Evolutionary conservation across 2,113 vertebrate species (phyloP).

Genomic region (Cinclus mexicanus): DNA sequence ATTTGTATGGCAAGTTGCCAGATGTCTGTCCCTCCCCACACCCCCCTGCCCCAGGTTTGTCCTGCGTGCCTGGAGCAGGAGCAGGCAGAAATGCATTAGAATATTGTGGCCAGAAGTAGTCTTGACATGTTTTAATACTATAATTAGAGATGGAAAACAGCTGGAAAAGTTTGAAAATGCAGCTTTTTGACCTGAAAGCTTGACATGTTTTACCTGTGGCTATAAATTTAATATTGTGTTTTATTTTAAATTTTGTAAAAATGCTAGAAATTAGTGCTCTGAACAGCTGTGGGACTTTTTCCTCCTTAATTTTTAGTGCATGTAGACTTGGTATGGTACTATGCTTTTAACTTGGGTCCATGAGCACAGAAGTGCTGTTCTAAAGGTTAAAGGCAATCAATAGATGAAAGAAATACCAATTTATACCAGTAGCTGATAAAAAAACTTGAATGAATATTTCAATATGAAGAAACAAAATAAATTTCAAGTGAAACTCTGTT

Average conservation of each 20-base stretch:
- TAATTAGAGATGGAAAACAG: neutral
- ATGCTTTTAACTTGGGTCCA: neutral
- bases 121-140: neutral
- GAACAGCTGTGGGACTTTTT: neutral
- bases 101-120: neutral
- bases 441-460: neutral
- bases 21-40: neutral
- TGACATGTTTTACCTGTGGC: neutral
- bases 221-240: neutral
- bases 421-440: neutral
- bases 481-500: neutral
- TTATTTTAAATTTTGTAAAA: neutral
- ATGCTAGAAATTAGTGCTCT: neutral
- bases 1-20: constrained; percentile 56
- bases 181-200: neutral
- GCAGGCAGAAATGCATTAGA: neutral
- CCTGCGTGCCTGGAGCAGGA: neutral
- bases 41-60: neutral
- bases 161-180: neutral
- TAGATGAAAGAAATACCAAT: neutral
- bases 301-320: neutral
- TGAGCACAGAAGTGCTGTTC: neutral
- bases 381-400: neutral
- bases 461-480: neutral
- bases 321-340: neutral